phyloP scores from a whole-genome alignment of 2,888 invertebrate species.

The Didymodactylos carnosus region DNA sequence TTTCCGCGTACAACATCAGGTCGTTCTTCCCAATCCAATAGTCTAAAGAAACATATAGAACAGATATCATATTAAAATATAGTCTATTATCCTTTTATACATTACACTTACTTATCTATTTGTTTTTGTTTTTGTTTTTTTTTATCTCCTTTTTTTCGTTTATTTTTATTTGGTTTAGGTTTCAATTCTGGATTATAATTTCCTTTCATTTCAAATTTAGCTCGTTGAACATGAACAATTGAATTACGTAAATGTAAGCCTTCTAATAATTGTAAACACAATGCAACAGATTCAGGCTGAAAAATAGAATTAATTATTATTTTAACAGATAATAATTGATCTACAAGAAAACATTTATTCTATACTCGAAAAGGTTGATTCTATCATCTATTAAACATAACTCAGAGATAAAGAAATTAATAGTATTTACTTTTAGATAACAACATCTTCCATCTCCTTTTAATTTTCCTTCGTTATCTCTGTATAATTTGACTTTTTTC shows the following conservation, averaged over 20 bases:
- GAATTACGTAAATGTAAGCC: slow-evolving; percentile 54
- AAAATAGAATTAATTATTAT: slow-evolving; percentile 18
- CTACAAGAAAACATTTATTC: too few species aligned
- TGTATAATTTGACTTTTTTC: slow-evolving; percentile 76
- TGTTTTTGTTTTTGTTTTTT: slow-evolving; percentile 58
- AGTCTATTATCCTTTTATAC: not conserved
- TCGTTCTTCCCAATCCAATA: slow-evolving; percentile 89
- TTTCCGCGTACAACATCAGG: slow-evolving; percentile 44
- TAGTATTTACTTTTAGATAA: slow-evolving; percentile 58
- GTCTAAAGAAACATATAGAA: slow-evolving; percentile 34
- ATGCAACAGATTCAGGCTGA: slow-evolving; percentile 68
- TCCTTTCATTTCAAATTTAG: slow-evolving; percentile 81
- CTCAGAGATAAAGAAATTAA: not conserved
- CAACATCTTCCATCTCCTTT: slow-evolving; percentile 94
- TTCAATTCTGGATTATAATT: slow-evolving; percentile 67
- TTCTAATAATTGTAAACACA: slow-evolving; percentile 75
- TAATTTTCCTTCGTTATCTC: slow-evolving; percentile 53
- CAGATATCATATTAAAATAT: not conserved
- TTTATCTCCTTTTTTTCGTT: slow-evolving; percentile 65
- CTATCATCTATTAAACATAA: slow-evolving; percentile 8
- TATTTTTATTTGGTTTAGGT: slow-evolving; percentile 75
- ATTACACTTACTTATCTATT: slow-evolving; percentile 48
- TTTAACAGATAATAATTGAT: too few species aligned
- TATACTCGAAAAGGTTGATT: too few species aligned
- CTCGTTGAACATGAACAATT: slow-evolving; percentile 65